A percentile compares a stretch with the other conserved stretches of the same genome.
phyloP scores from a whole-genome alignment of 2,113 vertebrate species.

The Chrysochloris asiatica region DNA sequence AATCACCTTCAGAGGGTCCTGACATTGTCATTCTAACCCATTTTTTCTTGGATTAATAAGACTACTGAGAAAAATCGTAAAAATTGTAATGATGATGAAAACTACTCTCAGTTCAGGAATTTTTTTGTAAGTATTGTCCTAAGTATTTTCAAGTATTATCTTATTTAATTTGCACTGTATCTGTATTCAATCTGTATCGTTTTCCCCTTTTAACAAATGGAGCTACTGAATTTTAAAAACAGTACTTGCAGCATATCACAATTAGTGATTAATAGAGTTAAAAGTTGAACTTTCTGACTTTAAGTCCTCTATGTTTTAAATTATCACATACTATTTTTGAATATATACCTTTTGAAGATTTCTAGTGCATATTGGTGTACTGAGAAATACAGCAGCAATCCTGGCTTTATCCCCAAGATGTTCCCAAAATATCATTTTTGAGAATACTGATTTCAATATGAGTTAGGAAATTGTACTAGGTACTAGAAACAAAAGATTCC shows the following conservation, averaged over 20 bases:
- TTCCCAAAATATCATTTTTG: background rate
- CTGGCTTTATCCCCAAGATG: background rate
- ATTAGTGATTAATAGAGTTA: background rate
- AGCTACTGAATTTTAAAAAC: background rate
- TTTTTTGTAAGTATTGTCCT: background rate
- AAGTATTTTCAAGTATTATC: background rate
- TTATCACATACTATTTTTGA: background rate
- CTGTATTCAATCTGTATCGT: background rate
- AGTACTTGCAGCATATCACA: background rate
- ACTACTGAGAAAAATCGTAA: background rate
- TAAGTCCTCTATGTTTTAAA: background rate
- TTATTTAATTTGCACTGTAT: background rate
- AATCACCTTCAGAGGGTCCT: background rate
- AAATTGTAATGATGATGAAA: background rate
- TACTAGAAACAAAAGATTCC: background rate
- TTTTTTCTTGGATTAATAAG: background rate
- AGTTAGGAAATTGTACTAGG: background rate
- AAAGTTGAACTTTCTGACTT: background rate
- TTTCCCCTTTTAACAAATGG: background rate
- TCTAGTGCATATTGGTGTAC: background rate
- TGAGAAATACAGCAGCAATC: background rate
- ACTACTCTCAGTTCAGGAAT: background rate
- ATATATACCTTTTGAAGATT: background rate
- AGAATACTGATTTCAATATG: background rate
- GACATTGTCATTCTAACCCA: background rate